These are phyloP conservation scores for Cantharis lateralis DNA, from an alignment of 2,888 invertebrate genomes.

Conservation along the genomic window DNA sequence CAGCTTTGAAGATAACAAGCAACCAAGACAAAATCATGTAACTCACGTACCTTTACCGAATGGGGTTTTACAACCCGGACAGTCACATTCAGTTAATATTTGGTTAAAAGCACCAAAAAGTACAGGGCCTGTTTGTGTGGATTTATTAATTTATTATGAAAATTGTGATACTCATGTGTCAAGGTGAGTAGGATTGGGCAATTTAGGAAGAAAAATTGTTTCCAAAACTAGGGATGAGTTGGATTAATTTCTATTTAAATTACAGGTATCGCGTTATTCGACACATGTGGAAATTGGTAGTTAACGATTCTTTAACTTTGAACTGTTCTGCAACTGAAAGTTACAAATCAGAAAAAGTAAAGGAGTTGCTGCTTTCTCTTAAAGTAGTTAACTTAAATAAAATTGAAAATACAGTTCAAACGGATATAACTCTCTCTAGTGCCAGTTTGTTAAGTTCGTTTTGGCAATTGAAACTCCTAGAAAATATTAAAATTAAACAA, in stretches of 20 bases:
- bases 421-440: constrained; percentile 62
- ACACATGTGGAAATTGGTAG: constrained; percentile 67
- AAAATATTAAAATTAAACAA: constrained; percentile 1
- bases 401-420: constrained; percentile 64
- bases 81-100: constrained; percentile 60
- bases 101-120: constrained; percentile 73
- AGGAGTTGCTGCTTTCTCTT: constrained; percentile 69
- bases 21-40: constrained; percentile 54
- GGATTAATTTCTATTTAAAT: constrained; percentile 4
- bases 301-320: constrained; percentile 65
- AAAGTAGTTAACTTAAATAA: constrained; percentile 73
- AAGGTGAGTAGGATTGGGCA: constrained; percentile 42
- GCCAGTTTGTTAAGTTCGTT: constrained; percentile 65
- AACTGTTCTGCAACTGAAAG: constrained; percentile 59
- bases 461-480: constrained; percentile 59
- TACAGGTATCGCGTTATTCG: constrained; percentile 65
- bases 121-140: constrained; percentile 66
- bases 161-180: constrained; percentile 53
- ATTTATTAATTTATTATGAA: constrained; percentile 77
- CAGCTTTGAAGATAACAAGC: constrained; percentile 43
- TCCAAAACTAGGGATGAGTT: no score
- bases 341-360: constrained; percentile 53
- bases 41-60: constrained; percentile 54
- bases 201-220: not conserved
- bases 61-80: constrained; percentile 60